Evolutionary conservation across 92 coral and sea anemone genomes (phyloP).

Genomic region (Palythoa grandiflora): DNA sequence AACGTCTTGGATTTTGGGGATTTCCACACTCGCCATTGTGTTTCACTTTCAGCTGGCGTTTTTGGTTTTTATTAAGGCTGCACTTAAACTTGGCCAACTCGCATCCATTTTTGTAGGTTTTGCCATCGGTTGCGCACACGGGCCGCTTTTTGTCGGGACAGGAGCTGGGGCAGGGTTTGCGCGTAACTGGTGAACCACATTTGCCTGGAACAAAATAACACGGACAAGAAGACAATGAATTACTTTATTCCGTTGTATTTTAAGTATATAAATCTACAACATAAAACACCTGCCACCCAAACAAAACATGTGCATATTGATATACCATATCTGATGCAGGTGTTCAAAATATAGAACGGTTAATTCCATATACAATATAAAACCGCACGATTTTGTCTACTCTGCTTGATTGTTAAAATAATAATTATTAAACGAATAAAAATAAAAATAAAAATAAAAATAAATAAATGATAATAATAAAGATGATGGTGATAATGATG

Average conservation of each 20-base stretch:
- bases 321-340: too few relatives aligned
- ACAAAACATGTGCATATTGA: too few relatives aligned
- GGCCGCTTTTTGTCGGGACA: conserved; percentile 78
- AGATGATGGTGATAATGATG: too few relatives aligned
- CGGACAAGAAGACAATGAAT: neutral
- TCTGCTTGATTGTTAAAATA: too few relatives aligned
- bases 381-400: too few relatives aligned
- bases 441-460: too few relatives aligned
- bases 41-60: conserved; percentile 64
- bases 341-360: too few relatives aligned
- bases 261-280: neutral
- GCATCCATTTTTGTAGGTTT: conserved; percentile 92
- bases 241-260: neutral
- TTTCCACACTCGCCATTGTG: conserved; percentile 70
- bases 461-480: too few relatives aligned
- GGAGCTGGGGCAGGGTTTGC: conserved; percentile 74
- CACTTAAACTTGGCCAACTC: conserved; percentile 78
- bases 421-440: too few relatives aligned
- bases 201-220: conserved; percentile 62
- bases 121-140: conserved; percentile 86
- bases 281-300: too few relatives aligned
- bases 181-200: conserved; percentile 71
- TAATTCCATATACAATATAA: too few relatives aligned
- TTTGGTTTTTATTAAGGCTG: conserved; percentile 66
- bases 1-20: conserved; percentile 65